Evolutionary conservation across 1,140 invertebrate species (phyloP), one percentile per base, ranked within the genome.

Genomic region (Ruditapes philippinarum): DNA sequence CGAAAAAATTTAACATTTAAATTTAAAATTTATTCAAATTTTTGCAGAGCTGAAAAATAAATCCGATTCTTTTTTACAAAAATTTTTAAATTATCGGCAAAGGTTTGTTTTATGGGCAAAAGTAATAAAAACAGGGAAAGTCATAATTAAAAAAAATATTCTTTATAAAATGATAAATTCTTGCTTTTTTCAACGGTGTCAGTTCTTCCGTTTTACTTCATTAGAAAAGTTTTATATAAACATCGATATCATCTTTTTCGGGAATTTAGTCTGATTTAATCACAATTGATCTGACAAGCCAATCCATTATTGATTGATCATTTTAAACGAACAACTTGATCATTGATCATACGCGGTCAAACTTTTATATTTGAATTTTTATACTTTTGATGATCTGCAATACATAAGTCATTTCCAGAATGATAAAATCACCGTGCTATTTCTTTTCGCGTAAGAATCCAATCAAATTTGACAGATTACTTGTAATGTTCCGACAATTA

Each of bases 261-360:
- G 11, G n/a, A 70, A 70, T 70, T 70, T 70, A 70, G 36, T 38
- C 14, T 70, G 65, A 70, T 70, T 19, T 38, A 70, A 70, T 70
- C 65, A 19, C 1, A 31, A 70, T 70, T 70, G 65, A 40, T 70
- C 22, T 70, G 65, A 70, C 65, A 70, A 33, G 65, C n/a, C 65
- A n/a, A 40, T 62, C 65, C n/a, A 17, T 70, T n/a, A 70, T n/a
- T 31, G 65, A 70, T 70, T 70, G 65, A 70, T 38, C 65, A 70
- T 28, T 70, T 70, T 38, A n/a, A 2, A 19, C 14, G 38, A 17
- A 11, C 9, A 12, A 4, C 14, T 33, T 70, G 65, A 70, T 70
- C 65, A 70, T 4, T 40, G 65, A 70, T 70, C 65, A 70, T 17
- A 70, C 36, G 38, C 38, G 65, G 65, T 70, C 65, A 70, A 70